These are phyloP conservation scores for Melanchra persicariae DNA, from an alignment of 2,888 invertebrate genomes.

Conservation along the genomic window DNA sequence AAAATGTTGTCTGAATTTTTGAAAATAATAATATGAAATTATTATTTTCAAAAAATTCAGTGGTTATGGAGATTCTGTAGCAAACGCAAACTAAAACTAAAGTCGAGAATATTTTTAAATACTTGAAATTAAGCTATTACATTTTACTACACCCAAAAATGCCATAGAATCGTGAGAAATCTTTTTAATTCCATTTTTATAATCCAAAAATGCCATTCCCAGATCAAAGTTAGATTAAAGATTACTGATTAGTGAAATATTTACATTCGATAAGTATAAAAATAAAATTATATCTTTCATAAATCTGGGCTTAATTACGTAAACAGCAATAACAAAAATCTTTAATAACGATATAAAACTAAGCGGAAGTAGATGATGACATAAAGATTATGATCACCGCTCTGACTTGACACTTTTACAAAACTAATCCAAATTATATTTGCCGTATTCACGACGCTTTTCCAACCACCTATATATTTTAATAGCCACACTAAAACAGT, in stretches of 20 bases:
- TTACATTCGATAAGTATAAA: conserved; percentile 46
- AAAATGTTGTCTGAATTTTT: too few relatives aligned
- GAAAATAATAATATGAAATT: too few relatives aligned
- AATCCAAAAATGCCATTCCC: conserved; percentile 35
- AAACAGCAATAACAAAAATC: conserved; percentile 32
- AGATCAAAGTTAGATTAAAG: conserved; percentile 44
- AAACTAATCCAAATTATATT: conserved; percentile 44
- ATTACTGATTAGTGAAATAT: conserved; percentile 41
- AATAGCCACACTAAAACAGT: conserved; percentile 55
- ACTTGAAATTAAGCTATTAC: conserved; percentile 18
- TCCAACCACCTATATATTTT: conserved; percentile 50
- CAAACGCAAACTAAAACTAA: too few relatives aligned
- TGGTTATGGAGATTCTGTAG: too few relatives aligned
- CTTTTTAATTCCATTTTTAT: conserved; percentile 25
- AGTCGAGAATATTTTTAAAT: neutral
- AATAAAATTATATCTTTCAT: conserved; percentile 44
- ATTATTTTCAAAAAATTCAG: too few relatives aligned
- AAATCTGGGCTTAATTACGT: conserved; percentile 54
- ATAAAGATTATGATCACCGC: conserved; percentile 61
- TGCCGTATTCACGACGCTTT: conserved; percentile 24
- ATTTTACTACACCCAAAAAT: conserved; percentile 16
- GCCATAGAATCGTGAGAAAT: conserved; percentile 55
- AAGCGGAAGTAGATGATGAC: conserved; percentile 57
- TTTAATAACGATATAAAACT: conserved; percentile 44
- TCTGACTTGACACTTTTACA: conserved; percentile 55